Evolutionary conservation across 2,888 invertebrate species (phyloP).

Genomic region (Falcaria lacertinaria): DNA sequence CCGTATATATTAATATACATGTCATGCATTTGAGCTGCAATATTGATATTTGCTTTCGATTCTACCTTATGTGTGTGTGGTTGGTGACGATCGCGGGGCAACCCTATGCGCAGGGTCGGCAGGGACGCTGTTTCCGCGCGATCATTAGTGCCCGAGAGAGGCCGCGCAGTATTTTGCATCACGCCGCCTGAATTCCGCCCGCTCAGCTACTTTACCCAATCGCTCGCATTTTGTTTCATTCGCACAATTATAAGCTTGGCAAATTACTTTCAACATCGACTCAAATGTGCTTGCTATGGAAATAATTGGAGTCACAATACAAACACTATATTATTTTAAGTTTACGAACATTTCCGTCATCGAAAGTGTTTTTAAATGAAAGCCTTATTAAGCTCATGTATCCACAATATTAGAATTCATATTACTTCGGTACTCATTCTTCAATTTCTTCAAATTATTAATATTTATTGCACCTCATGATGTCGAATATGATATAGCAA

Average conservation of each 20-base stretch:
- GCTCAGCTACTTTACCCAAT: slow-evolving; percentile 33
- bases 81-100: slow-evolving; percentile 23
- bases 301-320: too few species aligned
- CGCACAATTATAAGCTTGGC: background rate
- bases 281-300: background rate
- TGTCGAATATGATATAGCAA: too few species aligned
- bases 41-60: slow-evolving; percentile 18
- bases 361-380: too few species aligned
- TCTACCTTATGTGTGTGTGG: background rate
- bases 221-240: slow-evolving; percentile 15
- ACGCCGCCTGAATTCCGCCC: slow-evolving; percentile 50
- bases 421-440: too few species aligned
- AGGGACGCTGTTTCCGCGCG: slow-evolving; percentile 51
- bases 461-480: too few species aligned
- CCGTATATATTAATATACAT: too few species aligned
- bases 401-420: too few species aligned
- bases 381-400: too few species aligned
- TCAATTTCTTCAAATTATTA: too few species aligned
- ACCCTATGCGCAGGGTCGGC: slow-evolving; percentile 33
- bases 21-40: too few species aligned
- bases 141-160: slow-evolving; percentile 62
- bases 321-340: too few species aligned
- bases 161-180: slow-evolving; percentile 70
- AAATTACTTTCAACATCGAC: background rate
- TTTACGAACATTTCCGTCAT: too few species aligned